These are phyloP conservation scores for Todiramphus saurophagus DNA, from an alignment of 2,113 vertebrate species.

Conservation along the genomic window DNA sequence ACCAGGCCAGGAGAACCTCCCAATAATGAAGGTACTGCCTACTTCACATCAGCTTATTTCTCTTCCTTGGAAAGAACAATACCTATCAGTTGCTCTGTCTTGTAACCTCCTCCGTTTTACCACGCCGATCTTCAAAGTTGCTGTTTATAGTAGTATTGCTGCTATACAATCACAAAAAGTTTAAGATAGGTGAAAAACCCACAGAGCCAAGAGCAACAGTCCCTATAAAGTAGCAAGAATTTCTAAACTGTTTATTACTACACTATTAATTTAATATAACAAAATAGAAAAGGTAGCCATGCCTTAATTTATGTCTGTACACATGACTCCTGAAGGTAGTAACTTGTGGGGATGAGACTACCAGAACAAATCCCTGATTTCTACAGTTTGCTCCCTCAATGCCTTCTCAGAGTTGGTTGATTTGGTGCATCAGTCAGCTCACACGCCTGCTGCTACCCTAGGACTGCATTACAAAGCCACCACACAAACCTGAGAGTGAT, in stretches of 20 bases:
- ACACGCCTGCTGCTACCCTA: not conserved
- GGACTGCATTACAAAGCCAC: not conserved
- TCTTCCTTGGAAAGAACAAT: not conserved
- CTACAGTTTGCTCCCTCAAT: not conserved
- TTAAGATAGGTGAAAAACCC: not conserved
- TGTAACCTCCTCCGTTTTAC: not conserved
- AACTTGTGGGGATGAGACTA: not conserved
- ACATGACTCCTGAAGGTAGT: not conserved
- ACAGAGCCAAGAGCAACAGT: not conserved
- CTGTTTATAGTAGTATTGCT: not conserved
- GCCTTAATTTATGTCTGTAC: not conserved
- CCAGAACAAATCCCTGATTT: not conserved
- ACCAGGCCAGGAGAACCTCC: constrained; percentile 75
- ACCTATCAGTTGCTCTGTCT: not conserved
- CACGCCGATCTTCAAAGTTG: not conserved
- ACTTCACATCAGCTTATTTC: not conserved
- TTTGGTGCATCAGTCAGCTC: not conserved
- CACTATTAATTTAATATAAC: not conserved
- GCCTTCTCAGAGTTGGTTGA: not conserved
- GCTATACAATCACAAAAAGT: not conserved
- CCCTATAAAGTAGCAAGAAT: not conserved
- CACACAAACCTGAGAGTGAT: not conserved
- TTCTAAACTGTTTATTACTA: not conserved
- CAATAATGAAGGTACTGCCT: constrained; percentile 80
- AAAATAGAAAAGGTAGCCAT: not conserved